Conservation (phyloP, 2,113 vertebrate species). For the Rousettus leschenaultii region DNA sequence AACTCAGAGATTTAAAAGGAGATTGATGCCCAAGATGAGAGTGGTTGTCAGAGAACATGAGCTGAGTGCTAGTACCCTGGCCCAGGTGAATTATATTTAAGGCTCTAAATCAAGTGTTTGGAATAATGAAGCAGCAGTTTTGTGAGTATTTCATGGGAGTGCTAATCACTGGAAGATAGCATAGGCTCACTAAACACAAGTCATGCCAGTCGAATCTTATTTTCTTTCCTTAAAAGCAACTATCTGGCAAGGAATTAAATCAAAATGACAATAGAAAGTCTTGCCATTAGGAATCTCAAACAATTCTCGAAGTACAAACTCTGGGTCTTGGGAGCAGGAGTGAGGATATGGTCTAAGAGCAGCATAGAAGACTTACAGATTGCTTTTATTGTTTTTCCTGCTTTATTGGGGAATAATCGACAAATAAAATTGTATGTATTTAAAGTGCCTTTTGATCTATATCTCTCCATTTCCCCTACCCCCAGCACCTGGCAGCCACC, state of each 20-base stretch:
- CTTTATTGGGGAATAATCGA: background rate
- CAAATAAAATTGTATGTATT: background rate
- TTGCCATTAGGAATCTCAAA: background rate
- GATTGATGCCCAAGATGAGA: background rate
- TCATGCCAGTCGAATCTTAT: background rate
- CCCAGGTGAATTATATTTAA: background rate
- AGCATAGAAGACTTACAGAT: background rate
- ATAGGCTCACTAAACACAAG: background rate
- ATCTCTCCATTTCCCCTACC: background rate
- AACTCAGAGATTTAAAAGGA: conserved; percentile 7
- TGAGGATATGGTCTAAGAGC: background rate
- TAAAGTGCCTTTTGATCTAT: background rate
- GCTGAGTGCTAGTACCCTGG: background rate
- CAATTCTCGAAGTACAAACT: background rate
- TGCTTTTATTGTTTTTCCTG: background rate
- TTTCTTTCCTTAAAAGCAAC: conserved; percentile 19
- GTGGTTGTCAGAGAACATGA: background rate
- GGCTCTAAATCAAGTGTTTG: background rate
- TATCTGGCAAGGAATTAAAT: background rate
- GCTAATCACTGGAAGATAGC: background rate
- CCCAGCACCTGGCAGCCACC: background rate
- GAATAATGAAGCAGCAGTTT: background rate
- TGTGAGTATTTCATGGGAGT: background rate
- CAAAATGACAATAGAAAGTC: background rate
- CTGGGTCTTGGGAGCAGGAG: background rate